phyloP scores from a whole-genome alignment of 2,113 vertebrate species.

The Nansenia antarctica region DNA sequence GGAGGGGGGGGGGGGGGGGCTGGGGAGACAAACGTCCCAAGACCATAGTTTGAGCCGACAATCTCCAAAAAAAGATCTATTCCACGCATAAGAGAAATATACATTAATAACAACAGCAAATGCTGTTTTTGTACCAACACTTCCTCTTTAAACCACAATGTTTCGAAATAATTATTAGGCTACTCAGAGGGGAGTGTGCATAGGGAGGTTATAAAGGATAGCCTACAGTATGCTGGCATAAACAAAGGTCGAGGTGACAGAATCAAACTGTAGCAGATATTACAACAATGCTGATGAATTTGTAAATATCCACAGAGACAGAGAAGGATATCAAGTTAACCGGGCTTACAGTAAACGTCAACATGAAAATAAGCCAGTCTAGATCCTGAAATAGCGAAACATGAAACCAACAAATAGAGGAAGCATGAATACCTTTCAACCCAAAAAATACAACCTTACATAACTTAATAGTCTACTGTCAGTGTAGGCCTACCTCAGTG shows the following conservation, averaged over 20 bases:
- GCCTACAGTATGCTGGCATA: neutral
- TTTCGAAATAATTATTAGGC: too few relatives aligned
- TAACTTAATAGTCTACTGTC: neutral
- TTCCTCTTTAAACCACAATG: neutral
- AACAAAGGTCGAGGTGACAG: neutral
- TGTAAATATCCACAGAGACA: neutral
- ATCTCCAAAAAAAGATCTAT: too few relatives aligned
- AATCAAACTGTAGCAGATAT: neutral
- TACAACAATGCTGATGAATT: neutral
- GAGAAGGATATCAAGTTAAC: neutral
- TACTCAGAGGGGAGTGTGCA: neutral
- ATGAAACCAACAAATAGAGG: conserved; percentile 69
- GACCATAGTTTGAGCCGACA: too few relatives aligned
- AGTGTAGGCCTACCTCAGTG: conserved; percentile 23
- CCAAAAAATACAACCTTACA: neutral
- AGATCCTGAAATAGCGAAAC: conserved; percentile 58
- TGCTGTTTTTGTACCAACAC: too few relatives aligned
- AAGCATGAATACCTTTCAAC: conserved; percentile 37
- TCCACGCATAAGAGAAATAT: too few relatives aligned
- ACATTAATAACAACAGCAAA: too few relatives aligned
- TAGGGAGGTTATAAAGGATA: neutral
- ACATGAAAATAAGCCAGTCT: conserved; percentile 36
- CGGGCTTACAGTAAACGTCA: neutral
- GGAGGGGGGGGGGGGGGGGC: neutral
- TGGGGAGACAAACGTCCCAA: neutral